Percentiles rank a stretch among this genome's conserved stretches.
phyloP scores from a whole-genome alignment of 2,797 vertebrate genomes.

The Psittacula echo region DNA sequence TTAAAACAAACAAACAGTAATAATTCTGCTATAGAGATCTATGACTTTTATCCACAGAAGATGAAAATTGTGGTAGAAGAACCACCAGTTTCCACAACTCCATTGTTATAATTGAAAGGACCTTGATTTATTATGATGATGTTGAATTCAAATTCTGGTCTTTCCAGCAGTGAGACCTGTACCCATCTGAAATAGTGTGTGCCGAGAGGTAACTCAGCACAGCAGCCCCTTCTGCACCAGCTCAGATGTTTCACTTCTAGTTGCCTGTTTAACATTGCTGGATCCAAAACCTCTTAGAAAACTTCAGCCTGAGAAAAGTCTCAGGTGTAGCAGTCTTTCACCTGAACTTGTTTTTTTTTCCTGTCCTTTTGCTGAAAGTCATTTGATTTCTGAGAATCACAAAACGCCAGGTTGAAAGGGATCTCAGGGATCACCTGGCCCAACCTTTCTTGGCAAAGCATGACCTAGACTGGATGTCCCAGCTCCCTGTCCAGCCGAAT shows the following conservation, averaged over 20 bases:
- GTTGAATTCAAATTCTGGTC: background rate
- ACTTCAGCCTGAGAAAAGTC: background rate
- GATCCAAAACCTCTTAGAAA: background rate
- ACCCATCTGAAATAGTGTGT: background rate
- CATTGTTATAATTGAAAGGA: background rate
- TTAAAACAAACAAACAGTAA: background rate
- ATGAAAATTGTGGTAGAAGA: background rate
- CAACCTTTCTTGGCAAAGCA: too few relatives aligned
- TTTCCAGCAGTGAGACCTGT: background rate
- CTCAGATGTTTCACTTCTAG: background rate
- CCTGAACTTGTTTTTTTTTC: background rate
- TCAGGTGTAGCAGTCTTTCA: background rate
- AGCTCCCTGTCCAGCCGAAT: too few relatives aligned
- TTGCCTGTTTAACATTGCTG: background rate
- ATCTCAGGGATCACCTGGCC: background rate
- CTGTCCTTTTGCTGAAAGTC: background rate
- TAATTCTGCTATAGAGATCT: background rate
- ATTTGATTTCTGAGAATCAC: background rate
- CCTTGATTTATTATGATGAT: background rate
- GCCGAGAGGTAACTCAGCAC: background rate
- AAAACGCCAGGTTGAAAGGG: background rate
- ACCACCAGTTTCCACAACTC: background rate
- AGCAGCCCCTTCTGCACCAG: fast-evolving
- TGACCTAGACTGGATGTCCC: too few relatives aligned
- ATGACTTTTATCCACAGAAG: background rate